A percentile compares a stretch with the other conserved stretches of the same genome.
These are phyloP conservation scores for Eupithecia insigniata DNA, from an alignment of 2,888 invertebrate genomes.

Conservation along the genomic window DNA sequence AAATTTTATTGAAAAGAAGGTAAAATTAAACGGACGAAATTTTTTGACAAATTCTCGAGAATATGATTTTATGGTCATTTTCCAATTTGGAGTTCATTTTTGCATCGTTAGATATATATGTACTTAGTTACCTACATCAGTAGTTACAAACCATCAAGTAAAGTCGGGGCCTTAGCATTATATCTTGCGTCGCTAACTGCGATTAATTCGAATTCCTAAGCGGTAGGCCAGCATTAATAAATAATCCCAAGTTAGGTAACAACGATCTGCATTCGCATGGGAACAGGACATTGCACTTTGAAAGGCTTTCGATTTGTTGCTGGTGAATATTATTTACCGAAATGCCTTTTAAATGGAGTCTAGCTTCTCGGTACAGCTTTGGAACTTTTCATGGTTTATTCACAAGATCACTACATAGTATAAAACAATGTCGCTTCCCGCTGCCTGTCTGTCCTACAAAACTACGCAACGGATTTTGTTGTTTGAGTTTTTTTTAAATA, in stretches of 20 bases:
- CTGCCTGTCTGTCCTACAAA: too few species aligned
- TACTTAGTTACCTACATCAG: not conserved
- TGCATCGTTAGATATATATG: not conserved
- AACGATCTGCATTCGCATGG: conserved; percentile 50
- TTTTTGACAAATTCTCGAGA: not conserved
- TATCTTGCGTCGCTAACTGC: conserved; percentile 36
- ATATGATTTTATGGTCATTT: too few species aligned
- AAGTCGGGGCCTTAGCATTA: not conserved
- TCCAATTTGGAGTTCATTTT: not conserved
- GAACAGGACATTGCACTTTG: conserved; percentile 38
- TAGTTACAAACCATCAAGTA: not conserved
- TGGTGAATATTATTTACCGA: not conserved
- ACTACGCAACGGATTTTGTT: too few species aligned
- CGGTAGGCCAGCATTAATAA: conserved; percentile 62
- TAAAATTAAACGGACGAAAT: not conserved
- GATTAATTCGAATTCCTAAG: conserved; percentile 61
- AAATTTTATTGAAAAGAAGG: not conserved
- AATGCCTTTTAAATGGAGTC: not conserved
- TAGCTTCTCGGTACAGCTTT: not conserved
- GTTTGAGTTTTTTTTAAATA: too few species aligned
- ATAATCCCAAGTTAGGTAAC: conserved; percentile 57
- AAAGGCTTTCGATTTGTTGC: conserved; percentile 13
- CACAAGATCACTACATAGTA: too few species aligned
- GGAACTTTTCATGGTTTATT: not conserved
- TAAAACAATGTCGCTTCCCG: too few species aligned